Percentiles rank a stretch among this genome's conserved stretches.
Conservation (phyloP, 1,140 invertebrate genomes). For the Leptinotarsa defecta region DNA sequence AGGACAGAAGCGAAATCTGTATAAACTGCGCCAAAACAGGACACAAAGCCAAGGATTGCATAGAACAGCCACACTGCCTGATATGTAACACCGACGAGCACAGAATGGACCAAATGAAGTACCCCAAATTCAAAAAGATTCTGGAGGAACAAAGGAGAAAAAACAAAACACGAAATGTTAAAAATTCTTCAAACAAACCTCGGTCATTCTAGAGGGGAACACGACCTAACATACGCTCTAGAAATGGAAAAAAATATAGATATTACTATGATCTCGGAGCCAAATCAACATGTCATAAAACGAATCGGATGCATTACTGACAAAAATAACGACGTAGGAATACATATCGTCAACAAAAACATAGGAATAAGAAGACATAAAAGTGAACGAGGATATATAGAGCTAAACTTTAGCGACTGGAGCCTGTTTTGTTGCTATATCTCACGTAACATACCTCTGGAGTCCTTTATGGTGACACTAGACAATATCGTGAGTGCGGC, state of each 20-base stretch:
- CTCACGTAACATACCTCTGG: slow-evolving; percentile 11
- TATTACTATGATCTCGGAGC: neutral
- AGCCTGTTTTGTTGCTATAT: slow-evolving; percentile 3
- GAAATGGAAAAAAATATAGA: neutral
- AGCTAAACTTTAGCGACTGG: neutral
- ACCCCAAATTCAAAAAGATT: neutral
- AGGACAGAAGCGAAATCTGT: neutral
- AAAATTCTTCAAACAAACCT: slow-evolving; percentile 4
- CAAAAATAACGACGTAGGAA: slow-evolving; percentile 8
- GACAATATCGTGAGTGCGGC: neutral
- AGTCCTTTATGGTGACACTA: slow-evolving; percentile 3
- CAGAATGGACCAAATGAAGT: slow-evolving; percentile 2
- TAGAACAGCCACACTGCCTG: neutral
- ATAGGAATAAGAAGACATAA: neutral
- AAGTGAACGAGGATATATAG: slow-evolving; percentile 2
- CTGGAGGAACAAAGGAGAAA: slow-evolving; percentile 9
- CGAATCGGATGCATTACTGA: neutral
- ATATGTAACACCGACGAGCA: neutral
- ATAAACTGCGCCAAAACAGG: neutral
- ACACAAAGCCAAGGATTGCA: slow-evolving; percentile 4
- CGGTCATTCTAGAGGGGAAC: neutral
- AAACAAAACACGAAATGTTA: neutral
- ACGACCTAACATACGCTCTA: neutral
- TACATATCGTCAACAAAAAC: neutral
- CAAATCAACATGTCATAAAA: slow-evolving; percentile 1